These are phyloP conservation scores for Archips crataeganus DNA, from an alignment of 2,888 invertebrate species.

Conservation along the genomic window DNA sequence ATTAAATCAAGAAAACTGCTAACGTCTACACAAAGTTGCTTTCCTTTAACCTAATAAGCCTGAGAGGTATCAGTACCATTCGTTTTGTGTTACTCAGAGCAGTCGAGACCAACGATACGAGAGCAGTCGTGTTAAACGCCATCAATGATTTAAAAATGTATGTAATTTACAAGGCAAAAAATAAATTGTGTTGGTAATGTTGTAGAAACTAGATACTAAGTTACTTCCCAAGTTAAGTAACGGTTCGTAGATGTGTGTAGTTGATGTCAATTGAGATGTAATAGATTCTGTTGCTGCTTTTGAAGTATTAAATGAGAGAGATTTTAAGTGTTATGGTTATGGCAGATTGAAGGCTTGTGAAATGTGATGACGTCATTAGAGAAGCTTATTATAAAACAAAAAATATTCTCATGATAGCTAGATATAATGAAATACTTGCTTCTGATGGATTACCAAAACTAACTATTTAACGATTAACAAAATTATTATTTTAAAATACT, in stretches of 20 bases:
- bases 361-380: background rate
- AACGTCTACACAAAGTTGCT: no score
- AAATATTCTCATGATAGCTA: background rate
- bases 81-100: no score
- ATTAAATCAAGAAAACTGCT: no score
- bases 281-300: conserved; percentile 44
- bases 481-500: background rate
- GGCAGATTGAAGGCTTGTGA: background rate
- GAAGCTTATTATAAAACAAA: background rate
- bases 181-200: background rate
- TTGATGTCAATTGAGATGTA: conserved; percentile 56
- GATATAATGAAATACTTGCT: background rate
- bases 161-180: no score
- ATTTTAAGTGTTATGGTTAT: conserved; percentile 13
- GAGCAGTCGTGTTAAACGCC: no score
- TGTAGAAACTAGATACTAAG: background rate
- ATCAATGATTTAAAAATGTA: no score
- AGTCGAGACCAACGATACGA: no score
- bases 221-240: background rate
- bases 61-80: no score
- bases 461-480: background rate
- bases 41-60: no score
- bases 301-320: conserved; percentile 32
- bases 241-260: conserved; percentile 56
- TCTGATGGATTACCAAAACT: background rate